A percentile compares a stretch with the other conserved stretches of the same genome.
These are phyloP conservation scores for Dusona sp. DNA, from an alignment of 2,888 invertebrate genomes.

Conservation along the genomic window DNA sequence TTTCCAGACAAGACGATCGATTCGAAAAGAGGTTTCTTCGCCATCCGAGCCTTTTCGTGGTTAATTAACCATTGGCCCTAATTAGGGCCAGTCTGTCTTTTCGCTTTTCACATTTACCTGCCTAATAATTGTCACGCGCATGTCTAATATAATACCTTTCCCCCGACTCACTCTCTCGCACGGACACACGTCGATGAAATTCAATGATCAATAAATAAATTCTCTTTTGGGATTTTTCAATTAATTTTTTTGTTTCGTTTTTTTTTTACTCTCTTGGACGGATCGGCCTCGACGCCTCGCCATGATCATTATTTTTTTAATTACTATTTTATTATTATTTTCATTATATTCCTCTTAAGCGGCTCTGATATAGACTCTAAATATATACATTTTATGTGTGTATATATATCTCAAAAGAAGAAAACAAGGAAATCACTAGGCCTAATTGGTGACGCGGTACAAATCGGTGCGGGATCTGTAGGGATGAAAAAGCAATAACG, in stretches of 20 bases:
- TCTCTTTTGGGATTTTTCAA: slow-evolving; percentile 42
- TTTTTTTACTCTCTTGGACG: slow-evolving; percentile 53
- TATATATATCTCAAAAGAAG: slow-evolving; percentile 76
- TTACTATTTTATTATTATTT: slow-evolving; percentile 40
- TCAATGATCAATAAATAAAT: slow-evolving; percentile 64
- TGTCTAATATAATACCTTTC: neutral
- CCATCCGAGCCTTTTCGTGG: slow-evolving; percentile 34
- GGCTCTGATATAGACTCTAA: slow-evolving; percentile 80
- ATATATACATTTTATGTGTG: slow-evolving; percentile 78
- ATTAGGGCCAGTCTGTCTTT: slow-evolving; percentile 36
- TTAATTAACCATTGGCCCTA: slow-evolving; percentile 54
- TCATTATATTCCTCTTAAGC: slow-evolving; percentile 77
- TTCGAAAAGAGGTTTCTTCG: slow-evolving; percentile 26
- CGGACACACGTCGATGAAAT: slow-evolving; percentile 54
- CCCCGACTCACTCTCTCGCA: slow-evolving; percentile 32
- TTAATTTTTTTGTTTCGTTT: neutral
- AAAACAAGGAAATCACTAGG: slow-evolving; percentile 82
- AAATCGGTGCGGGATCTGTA: slow-evolving; percentile 37
- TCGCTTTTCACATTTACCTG: slow-evolving; percentile 22
- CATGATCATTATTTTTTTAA: slow-evolving; percentile 50
- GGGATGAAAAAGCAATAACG: slow-evolving; percentile 9
- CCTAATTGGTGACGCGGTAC: slow-evolving; percentile 83
- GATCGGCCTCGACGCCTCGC: slow-evolving; percentile 68
- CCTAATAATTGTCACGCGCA: slow-evolving; percentile 22
- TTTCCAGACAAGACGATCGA: slow-evolving; percentile 46